These are phyloP conservation scores for Apostichopus californicus DNA, from an alignment of 35 echinoderm and acorn worm species.

Conservation along the genomic window DNA sequence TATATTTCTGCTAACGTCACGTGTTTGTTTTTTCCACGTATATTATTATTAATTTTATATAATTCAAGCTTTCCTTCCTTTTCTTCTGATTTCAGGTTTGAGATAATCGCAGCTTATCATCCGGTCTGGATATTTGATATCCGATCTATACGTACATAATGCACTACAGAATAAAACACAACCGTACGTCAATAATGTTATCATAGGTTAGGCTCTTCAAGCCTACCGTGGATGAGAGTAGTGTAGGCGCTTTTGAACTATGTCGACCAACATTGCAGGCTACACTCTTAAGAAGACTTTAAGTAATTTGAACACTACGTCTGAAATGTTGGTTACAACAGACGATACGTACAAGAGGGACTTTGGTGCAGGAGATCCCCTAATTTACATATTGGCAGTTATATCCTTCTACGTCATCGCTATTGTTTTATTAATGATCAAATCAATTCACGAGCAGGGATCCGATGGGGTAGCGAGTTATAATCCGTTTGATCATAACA, in stretches of 20 bases:
- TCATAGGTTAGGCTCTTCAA: too few species aligned
- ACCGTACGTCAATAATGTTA: too few species aligned
- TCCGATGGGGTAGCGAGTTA: not conserved
- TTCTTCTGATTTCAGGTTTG: too few species aligned
- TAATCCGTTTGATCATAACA: not conserved
- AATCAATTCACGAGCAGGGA: conserved; percentile 51
- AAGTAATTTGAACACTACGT: not conserved
- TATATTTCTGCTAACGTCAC: too few species aligned
- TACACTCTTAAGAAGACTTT: not conserved
- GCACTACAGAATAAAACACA: too few species aligned
- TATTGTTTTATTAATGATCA: conserved; percentile 59
- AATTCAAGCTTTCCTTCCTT: too few species aligned
- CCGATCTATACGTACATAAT: too few species aligned
- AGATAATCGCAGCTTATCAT: too few species aligned
- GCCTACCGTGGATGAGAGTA: too few species aligned
- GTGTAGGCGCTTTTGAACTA: not conserved
- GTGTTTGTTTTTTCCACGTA: too few species aligned
- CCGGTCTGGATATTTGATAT: too few species aligned
- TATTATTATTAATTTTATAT: too few species aligned
- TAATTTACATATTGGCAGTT: conserved; percentile 60
- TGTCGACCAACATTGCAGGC: not conserved
- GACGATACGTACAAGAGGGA: not conserved
- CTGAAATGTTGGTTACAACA: not conserved
- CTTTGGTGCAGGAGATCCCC: conserved; percentile 30
- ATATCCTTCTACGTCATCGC: conserved; percentile 63